Conservation (phyloP, 1,140 invertebrate genomes). For the Neelides sp. region DNA sequence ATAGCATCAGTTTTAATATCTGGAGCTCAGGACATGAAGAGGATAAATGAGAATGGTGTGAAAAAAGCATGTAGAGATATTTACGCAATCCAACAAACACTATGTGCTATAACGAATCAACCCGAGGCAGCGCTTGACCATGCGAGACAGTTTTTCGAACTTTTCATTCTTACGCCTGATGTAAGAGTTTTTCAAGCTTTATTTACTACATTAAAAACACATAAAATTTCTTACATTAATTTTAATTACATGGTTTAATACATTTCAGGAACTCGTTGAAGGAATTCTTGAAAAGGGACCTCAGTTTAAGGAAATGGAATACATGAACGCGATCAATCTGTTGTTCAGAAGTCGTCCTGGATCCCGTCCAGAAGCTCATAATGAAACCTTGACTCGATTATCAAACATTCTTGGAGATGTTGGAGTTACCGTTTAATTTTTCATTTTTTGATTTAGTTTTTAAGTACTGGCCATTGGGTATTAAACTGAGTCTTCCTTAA, state of each 20-base stretch:
- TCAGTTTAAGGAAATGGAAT: conserved; percentile 70
- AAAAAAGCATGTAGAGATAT: conserved; percentile 75
- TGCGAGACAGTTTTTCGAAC: conserved; percentile 75
- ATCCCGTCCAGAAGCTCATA: conserved; percentile 32
- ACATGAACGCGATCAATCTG: conserved; percentile 69
- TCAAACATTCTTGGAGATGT: conserved; percentile 54
- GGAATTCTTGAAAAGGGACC: conserved; percentile 65
- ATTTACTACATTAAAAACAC: background rate
- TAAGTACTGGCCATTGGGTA: too few species aligned
- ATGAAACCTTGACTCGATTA: conserved; percentile 44
- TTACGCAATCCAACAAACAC: conserved; percentile 68
- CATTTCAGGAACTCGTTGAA: conserved; percentile 64
- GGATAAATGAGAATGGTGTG: conserved; percentile 65
- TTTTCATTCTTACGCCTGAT: conserved; percentile 70
- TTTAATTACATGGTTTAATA: conserved; percentile 3
- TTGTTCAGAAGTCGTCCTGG: conserved; percentile 46
- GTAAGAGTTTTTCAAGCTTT: conserved; percentile 38
- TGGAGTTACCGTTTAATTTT: conserved; percentile 47
- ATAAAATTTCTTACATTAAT: conserved; percentile 12
- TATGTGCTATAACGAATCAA: conserved; percentile 70
- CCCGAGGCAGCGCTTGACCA: conserved; percentile 74
- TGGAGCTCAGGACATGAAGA: conserved; percentile 61
- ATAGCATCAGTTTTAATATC: conserved; percentile 74
- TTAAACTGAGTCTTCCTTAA: too few species aligned
- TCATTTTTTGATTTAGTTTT: background rate